These are phyloP conservation scores for Eupelmus urozonus DNA, from an alignment of 2,888 invertebrate genomes.

Conservation along the genomic window DNA sequence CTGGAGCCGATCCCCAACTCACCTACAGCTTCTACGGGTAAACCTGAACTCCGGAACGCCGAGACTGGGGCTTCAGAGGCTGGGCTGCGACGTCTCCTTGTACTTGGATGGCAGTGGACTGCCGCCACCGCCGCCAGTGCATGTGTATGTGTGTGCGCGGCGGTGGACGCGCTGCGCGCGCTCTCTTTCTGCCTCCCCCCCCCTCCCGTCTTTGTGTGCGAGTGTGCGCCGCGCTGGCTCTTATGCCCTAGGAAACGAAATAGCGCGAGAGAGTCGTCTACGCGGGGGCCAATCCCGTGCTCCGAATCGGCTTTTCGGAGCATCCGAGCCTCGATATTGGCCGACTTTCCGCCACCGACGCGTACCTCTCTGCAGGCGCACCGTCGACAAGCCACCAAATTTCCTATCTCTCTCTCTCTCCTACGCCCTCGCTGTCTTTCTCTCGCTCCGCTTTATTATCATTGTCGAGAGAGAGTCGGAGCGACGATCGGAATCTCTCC, in stretches of 20 bases:
- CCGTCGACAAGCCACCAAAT: too few relatives aligned
- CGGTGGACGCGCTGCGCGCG: slow-evolving; percentile 30
- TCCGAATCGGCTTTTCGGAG: slow-evolving; percentile 32
- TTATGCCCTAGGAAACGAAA: slow-evolving; percentile 67
- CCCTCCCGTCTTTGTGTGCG: slow-evolving; percentile 27
- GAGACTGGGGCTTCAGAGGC: neutral
- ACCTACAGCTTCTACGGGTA: too few relatives aligned
- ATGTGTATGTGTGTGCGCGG: slow-evolving; percentile 52
- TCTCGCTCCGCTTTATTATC: neutral
- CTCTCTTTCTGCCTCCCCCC: slow-evolving; percentile 29
- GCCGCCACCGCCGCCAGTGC: slow-evolving; percentile 41
- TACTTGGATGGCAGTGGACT: slow-evolving; percentile 75
- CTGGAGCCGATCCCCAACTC: too few relatives aligned
- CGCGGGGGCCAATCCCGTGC: slow-evolving; percentile 33
- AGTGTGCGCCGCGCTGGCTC: slow-evolving; percentile 24
- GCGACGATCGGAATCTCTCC: too few relatives aligned
- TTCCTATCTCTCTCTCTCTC: slow-evolving; percentile 14
- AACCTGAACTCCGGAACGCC: slow-evolving; percentile 42
- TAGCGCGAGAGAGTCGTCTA: slow-evolving; percentile 56
- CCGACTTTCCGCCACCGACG: slow-evolving; percentile 43
- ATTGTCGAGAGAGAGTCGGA: neutral
- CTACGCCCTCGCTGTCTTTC: neutral
- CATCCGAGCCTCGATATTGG: slow-evolving; percentile 42
- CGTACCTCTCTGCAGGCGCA: neutral
- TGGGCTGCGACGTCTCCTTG: slow-evolving; percentile 66